phyloP scores from a whole-genome alignment of 2,888 invertebrate species.

The Watsonalla binaria region DNA sequence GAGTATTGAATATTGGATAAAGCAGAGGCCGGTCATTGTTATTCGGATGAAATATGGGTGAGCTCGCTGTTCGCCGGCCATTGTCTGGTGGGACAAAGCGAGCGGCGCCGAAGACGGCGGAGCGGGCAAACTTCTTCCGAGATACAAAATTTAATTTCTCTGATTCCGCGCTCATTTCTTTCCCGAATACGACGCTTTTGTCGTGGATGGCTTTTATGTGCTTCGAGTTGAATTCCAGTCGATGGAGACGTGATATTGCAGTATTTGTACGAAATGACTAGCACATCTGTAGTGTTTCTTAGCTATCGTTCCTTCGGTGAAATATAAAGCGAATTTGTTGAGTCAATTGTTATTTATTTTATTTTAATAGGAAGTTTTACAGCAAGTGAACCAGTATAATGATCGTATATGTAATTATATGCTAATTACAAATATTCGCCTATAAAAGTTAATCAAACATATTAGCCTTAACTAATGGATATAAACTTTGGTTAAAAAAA shows the following conservation, averaged over 20 bases:
- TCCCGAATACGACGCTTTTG: conserved; percentile 46
- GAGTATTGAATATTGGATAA: conserved; percentile 53
- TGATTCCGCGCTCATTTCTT: conserved; percentile 55
- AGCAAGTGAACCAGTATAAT: too few relatives aligned
- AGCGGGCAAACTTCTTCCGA: conserved; percentile 47
- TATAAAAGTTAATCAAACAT: too few relatives aligned
- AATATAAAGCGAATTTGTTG: conserved; percentile 52
- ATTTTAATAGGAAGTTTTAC: conserved; percentile 14
- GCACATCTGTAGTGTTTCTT: conserved; percentile 51
- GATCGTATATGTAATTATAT: too few relatives aligned
- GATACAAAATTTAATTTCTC: conserved; percentile 67
- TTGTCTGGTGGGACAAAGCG: conserved; percentile 60
- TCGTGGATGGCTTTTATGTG: conserved; percentile 58
- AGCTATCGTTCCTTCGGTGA: conserved; percentile 25
- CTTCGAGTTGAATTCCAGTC: conserved; percentile 52
- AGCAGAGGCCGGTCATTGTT: conserved; percentile 59
- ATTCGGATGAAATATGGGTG: conserved; percentile 64
- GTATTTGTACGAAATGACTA: conserved; percentile 59
- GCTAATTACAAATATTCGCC: too few relatives aligned
- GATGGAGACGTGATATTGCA: conserved; percentile 56
- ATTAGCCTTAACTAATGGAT: too few relatives aligned
- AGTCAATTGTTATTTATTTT: conserved; percentile 33
- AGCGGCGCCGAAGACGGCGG: conserved; percentile 31
- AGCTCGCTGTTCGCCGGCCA: conserved; percentile 48
- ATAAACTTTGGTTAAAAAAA: too few relatives aligned